phyloP scores from a whole-genome alignment of 2,888 invertebrate genomes.

The Hyppa rectilinea region DNA sequence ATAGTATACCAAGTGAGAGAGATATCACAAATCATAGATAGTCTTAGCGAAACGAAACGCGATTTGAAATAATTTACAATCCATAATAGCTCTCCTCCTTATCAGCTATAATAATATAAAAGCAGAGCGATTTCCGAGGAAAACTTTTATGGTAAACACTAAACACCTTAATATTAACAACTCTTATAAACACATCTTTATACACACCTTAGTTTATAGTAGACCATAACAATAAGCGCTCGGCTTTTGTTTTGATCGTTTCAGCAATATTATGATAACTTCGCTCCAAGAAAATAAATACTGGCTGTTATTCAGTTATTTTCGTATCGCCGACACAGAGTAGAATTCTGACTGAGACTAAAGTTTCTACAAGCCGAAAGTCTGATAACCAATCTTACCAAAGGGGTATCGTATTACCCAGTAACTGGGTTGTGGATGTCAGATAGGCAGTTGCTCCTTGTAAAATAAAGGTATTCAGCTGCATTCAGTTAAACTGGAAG shows the following conservation, averaged over 20 bases:
- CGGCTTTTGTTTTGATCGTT: conserved; percentile 53
- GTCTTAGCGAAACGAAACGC: conserved; percentile 36
- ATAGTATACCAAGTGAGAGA: not conserved
- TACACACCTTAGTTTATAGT: conserved; percentile 46
- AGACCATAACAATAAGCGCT: conserved; percentile 51
- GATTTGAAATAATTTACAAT: conserved; percentile 36
- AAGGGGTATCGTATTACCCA: too few relatives aligned
- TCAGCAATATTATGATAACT: conserved; percentile 41
- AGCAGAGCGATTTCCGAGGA: conserved; percentile 19
- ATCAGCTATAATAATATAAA: conserved; percentile 41
- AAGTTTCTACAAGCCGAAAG: not conserved
- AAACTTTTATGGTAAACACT: conserved; percentile 31
- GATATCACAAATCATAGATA: not conserved
- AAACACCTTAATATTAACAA: conserved; percentile 16
- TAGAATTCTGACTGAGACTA: not conserved
- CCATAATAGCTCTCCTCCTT: conserved; percentile 20
- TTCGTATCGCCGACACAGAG: conserved; percentile 26
- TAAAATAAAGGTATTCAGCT: too few relatives aligned
- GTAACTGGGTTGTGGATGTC: too few relatives aligned
- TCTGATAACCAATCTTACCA: too few relatives aligned
- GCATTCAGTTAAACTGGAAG: too few relatives aligned
- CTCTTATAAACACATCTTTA: conserved; percentile 40
- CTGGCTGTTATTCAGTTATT: conserved; percentile 25
- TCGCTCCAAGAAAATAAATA: conserved; percentile 31
- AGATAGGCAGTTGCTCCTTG: too few relatives aligned